These are phyloP conservation scores for Fratercula arctica DNA, from an alignment of 2,797 vertebrate species.

Conservation along the genomic window DNA sequence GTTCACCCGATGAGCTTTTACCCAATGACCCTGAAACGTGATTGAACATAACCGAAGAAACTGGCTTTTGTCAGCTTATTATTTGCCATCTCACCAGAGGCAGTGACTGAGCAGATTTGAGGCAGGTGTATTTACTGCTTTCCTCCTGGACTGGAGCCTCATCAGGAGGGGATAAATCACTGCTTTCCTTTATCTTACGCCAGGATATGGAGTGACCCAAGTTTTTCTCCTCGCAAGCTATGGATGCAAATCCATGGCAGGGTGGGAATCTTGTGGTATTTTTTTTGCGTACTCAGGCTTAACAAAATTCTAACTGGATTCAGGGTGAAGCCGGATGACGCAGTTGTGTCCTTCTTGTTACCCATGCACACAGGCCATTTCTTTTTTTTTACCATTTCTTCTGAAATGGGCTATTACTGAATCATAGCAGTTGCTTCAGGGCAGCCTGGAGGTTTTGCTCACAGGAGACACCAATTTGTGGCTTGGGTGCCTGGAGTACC, in stretches of 20 bases:
- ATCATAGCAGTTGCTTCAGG: neutral
- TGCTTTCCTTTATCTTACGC: neutral
- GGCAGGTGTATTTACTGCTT: neutral
- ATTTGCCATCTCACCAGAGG: neutral
- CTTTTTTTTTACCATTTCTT: neutral
- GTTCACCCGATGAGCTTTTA: neutral
- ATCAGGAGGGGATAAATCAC: neutral
- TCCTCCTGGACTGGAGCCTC: neutral
- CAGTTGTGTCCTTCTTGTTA: neutral
- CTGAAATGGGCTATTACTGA: neutral
- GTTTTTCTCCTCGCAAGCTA: neutral
- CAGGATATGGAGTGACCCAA: too few species aligned
- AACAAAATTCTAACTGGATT: neutral
- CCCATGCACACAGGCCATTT: rapidly evolving
- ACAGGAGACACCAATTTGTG: neutral
- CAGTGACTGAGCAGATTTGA: neutral
- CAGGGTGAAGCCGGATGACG: neutral
- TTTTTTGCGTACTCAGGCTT: neutral
- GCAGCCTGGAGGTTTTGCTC: neutral
- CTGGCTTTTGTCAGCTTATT: neutral
- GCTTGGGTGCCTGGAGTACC: neutral
- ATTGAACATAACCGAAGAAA: neutral
- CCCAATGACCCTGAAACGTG: neutral
- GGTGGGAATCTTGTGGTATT: neutral
- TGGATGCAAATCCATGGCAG: neutral